A percentile compares a stretch with the other conserved stretches of the same genome.
phyloP scores from a whole-genome alignment of 2,797 vertebrate genomes.

The Hapalemur alaotrensis region DNA sequence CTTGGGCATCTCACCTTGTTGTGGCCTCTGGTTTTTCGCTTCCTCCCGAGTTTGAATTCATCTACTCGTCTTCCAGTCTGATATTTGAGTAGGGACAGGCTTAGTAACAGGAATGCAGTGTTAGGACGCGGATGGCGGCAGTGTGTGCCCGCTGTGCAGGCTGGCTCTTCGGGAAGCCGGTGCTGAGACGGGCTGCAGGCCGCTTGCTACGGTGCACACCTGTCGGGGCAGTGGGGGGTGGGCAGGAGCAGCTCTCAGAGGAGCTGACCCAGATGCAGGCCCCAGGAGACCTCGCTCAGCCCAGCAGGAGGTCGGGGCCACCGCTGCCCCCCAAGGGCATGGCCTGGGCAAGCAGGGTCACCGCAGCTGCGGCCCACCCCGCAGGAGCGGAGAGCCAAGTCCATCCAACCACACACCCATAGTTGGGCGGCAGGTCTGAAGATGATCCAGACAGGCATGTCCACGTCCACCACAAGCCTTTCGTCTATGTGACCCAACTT shows the following conservation, averaged over 20 bases:
- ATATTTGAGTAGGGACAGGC: background rate
- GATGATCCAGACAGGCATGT: background rate
- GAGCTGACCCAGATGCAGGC: fast-evolving
- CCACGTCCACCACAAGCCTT: background rate
- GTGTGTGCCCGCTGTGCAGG: fast-evolving
- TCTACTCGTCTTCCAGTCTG: background rate
- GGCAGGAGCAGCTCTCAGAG: no score
- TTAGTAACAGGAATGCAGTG: fast-evolving
- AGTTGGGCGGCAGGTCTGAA: fast-evolving
- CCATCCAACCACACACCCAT: background rate
- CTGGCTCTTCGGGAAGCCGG: background rate
- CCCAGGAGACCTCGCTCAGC: background rate
- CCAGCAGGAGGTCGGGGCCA: fast-evolving
- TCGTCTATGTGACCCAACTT: background rate
- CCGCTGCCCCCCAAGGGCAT: background rate
- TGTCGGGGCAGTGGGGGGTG: no score
- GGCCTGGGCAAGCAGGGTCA: fast-evolving
- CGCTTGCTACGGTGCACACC: fast-evolving
- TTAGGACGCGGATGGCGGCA: fast-evolving
- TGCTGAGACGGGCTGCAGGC: background rate
- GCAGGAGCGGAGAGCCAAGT: background rate
- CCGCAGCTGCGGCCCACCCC: background rate
- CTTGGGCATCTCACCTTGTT: background rate
- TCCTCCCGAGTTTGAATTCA: background rate
- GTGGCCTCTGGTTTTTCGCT: background rate